phyloP scores from a whole-genome alignment of 2,797 vertebrate genomes.

The Alfaro cultratus region DNA sequence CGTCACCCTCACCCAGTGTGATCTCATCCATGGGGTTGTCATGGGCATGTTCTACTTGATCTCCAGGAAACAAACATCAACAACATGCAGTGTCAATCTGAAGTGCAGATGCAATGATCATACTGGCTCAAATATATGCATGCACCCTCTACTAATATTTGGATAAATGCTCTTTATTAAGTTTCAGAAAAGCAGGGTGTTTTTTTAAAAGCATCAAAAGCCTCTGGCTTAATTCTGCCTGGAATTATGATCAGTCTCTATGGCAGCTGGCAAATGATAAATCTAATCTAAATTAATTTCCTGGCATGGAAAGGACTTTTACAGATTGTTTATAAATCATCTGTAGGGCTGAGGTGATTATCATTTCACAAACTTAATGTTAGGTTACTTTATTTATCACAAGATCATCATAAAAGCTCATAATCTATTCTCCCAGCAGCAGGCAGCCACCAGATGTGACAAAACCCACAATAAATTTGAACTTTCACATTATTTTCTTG shows the following conservation, averaged over 20 bases:
- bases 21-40: constrained; percentile 84
- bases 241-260: not conserved
- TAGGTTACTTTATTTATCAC: not conserved
- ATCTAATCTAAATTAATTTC: not conserved
- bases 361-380: not conserved
- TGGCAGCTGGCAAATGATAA: not conserved
- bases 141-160: not conserved
- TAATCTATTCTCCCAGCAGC: not conserved
- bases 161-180: not conserved
- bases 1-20: constrained; percentile 68
- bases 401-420: not conserved
- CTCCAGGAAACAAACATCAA: constrained; percentile 40
- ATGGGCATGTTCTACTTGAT: constrained; percentile 76
- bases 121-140: not conserved
- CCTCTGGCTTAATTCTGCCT: not conserved
- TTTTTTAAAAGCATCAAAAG: not conserved
- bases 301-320: not conserved
- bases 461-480: not conserved
- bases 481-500: not conserved
- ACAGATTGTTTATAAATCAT: not conserved
- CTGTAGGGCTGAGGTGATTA: not conserved
- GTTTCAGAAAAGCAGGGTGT: not conserved
- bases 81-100: not conserved
- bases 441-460: not conserved
- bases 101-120: not conserved